Evolutionary conservation across 1,140 invertebrate species (phyloP), one percentile per base, ranked within the genome.

Genomic region (Dreissena rostriformis): DNA sequence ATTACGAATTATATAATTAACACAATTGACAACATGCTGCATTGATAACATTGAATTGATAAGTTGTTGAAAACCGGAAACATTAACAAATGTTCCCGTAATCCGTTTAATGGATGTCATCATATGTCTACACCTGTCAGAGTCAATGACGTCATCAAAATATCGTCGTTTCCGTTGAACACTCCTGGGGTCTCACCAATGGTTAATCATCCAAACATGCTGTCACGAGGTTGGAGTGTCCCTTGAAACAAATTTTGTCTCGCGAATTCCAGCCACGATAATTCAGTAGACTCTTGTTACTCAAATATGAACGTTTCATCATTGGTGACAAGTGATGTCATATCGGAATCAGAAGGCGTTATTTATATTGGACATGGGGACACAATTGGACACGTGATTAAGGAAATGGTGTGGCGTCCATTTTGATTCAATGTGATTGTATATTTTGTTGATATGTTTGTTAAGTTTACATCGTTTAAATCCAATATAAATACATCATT

Each of bases 101-200:
- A n/a, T n/a, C n/a, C n/a, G n/a, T n/a, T n/a, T n/a, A n/a, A n/a
- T n/a, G n/a, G n/a, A n/a, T n/a, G n/a, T n/a, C 51, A 14, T 22
- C 57, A 51, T 5, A 28, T 79, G 0, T 79, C 76, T 22, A 79
- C 76, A 6, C 76, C 76, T 28, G 8, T 67, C 8, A 68, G 76
- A 79, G 29, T 39, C 26, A 1, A 17, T 55, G 63, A 52, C 12
- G n/a, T n/a, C n/a, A n/a, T n/a, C 53, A 19, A 57, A 57, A 14
- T 12, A 19, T 14, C 53, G 53, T n/a, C n/a, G n/a, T n/a, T 12
- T 19, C 53, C 12, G 53, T 14, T 57, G 53, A 19, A 57, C 12
- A 57, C 19, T 19, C 53, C 53, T 12, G 53, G 19, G 53, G 12
- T 57, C 53, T 57, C 53, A 57, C 53, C 53, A 19, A 57, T 57